A percentile compares a stretch with the other conserved stretches of the same genome.
phyloP scores from a whole-genome alignment of 2,113 vertebrate species.

The Ctenomys sociabilis region DNA sequence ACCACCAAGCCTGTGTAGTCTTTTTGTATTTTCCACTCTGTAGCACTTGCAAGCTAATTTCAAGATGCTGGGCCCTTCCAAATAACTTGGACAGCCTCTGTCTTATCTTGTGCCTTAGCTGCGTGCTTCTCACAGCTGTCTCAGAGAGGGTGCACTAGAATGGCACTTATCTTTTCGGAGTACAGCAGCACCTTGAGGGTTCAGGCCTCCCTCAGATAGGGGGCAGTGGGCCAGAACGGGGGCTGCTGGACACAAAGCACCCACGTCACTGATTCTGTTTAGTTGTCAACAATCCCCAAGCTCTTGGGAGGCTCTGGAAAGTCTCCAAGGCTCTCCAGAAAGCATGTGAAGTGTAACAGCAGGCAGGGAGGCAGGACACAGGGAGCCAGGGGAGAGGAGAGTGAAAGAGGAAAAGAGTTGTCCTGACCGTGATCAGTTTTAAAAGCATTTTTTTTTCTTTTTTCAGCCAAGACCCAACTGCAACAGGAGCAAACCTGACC shows the following conservation, averaged over 20 bases:
- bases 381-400: neutral
- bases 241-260: constrained; percentile 39
- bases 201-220: neutral
- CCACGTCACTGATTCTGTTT: constrained; percentile 75
- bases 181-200: neutral
- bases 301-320: constrained; percentile 31
- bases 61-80: neutral
- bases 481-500: constrained; percentile 62
- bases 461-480: constrained; percentile 57
- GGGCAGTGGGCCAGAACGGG: neutral
- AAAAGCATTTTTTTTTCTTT: constrained; percentile 56
- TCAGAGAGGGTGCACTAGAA: accelerated
- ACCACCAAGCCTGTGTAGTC: neutral
- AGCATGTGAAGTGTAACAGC: neutral
- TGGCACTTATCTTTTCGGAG: neutral
- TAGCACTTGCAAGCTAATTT: neutral
- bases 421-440: constrained; percentile 60
- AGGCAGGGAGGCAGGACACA: neutral
- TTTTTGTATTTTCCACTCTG: neutral
- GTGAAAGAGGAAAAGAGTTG: constrained; percentile 44
- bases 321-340: neutral
- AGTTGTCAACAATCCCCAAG: constrained; percentile 15
- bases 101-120: accelerated
- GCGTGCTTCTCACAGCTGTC: accelerated
- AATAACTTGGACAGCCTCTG: neutral